Percentiles rank a stretch among this genome's conserved stretches.
Evolutionary conservation across 2,888 invertebrate genomes (phyloP).

Genomic region (Ormyrus thymus): DNA sequence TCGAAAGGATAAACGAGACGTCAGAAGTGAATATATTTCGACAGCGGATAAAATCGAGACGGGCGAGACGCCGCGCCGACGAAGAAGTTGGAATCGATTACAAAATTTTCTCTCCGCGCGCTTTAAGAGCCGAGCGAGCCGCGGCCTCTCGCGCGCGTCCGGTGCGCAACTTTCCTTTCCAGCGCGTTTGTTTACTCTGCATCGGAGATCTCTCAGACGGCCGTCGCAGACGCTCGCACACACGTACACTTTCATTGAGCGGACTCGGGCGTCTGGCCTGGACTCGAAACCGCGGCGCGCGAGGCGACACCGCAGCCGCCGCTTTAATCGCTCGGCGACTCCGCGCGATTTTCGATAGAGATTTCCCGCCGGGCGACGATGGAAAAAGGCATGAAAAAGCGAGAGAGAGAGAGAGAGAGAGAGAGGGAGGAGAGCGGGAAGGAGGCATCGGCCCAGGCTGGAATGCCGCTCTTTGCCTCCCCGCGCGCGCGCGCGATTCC

Average conservation of each 20-base stretch:
- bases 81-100: conserved; percentile 15
- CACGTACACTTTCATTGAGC: conserved; percentile 23
- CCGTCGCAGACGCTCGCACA: no score
- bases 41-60: no score
- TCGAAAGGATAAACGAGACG: no score
- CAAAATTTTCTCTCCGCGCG: conserved; percentile 31
- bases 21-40: no score
- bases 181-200: conserved; percentile 36
- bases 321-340: conserved; percentile 15
- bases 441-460: conserved; percentile 46
- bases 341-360: conserved; percentile 10
- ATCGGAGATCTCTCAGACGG: background rate
- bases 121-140: no score
- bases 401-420: conserved; percentile 43
- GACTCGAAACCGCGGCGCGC: no score
- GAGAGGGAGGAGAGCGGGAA: conserved; percentile 11
- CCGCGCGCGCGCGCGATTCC: conserved; percentile 64
- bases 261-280: no score
- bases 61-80: no score
- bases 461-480: conserved; percentile 72
- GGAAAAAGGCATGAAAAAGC: conserved; percentile 24
- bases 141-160: no score
- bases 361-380: background rate
- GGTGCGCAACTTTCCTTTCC: conserved; percentile 33
- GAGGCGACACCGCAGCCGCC: background rate